Evolutionary conservation across 2,888 invertebrate genomes (phyloP).

Genomic region (Perizoma affinitatum): DNA sequence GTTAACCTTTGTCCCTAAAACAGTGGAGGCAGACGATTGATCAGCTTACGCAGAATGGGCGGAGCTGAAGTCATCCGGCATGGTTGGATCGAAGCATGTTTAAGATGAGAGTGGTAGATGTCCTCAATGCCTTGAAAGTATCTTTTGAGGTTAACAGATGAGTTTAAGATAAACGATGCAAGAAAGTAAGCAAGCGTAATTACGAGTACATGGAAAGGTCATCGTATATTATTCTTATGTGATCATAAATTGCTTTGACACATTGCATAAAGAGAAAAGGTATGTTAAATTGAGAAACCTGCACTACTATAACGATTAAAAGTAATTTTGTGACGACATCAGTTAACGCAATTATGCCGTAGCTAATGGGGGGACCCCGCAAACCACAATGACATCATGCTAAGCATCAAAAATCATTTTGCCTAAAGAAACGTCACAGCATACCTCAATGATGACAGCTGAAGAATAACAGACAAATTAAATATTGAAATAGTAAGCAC

Average conservation of each 20-base stretch:
- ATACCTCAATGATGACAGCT: slow-evolving; percentile 62
- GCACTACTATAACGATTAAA: slow-evolving; percentile 26
- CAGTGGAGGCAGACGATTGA: slow-evolving; percentile 42
- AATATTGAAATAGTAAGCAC: slow-evolving; percentile 42
- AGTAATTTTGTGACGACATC: slow-evolving; percentile 37
- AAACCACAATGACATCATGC: slow-evolving; percentile 67
- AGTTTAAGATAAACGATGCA: neutral
- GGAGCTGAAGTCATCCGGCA: slow-evolving; percentile 13
- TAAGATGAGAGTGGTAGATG: slow-evolving; percentile 19
- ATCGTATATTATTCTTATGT: slow-evolving; percentile 27
- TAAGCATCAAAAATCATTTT: slow-evolving; percentile 46
- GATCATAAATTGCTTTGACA: slow-evolving; percentile 34
- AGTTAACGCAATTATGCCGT: slow-evolving; percentile 36
- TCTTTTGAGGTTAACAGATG: slow-evolving; percentile 9
- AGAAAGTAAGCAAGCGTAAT: slow-evolving; percentile 10
- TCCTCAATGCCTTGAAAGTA: slow-evolving; percentile 7
- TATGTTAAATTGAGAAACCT: slow-evolving; percentile 8
- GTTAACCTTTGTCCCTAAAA: slow-evolving; percentile 54
- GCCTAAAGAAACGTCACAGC: slow-evolving; percentile 56
- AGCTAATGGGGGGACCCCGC: slow-evolving; percentile 38
- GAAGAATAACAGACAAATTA: slow-evolving; percentile 45
- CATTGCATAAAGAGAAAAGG: slow-evolving; percentile 25
- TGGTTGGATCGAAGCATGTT: slow-evolving; percentile 27
- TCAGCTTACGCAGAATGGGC: slow-evolving; percentile 37
- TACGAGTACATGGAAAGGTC: slow-evolving; percentile 15